A percentile compares a stretch with the other conserved stretches of the same genome.
These are phyloP conservation scores for Carollia perspicillata DNA, from an alignment of 2,113 vertebrate genomes.

Conservation along the genomic window DNA sequence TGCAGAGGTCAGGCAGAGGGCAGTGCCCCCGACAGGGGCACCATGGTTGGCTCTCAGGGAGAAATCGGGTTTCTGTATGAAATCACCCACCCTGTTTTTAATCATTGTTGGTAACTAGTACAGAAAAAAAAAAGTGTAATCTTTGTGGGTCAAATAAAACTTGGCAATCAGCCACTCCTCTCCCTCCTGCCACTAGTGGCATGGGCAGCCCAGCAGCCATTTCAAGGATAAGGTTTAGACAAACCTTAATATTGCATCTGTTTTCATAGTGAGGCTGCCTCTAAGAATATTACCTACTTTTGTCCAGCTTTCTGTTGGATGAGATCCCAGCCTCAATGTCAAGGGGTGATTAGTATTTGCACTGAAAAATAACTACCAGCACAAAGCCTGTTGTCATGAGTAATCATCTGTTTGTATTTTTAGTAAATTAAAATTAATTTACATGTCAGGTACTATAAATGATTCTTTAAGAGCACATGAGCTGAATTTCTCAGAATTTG, in stretches of 20 bases:
- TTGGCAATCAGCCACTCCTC: accelerated
- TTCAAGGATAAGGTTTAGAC: neutral
- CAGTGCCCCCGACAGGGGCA: neutral
- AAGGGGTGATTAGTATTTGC: too few species aligned
- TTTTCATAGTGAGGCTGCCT: neutral
- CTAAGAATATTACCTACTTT: neutral
- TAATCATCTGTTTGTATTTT: neutral
- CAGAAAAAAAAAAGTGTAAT: neutral
- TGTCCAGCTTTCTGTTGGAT: neutral
- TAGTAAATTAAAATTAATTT: neutral
- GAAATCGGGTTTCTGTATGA: neutral
- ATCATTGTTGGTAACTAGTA: neutral
- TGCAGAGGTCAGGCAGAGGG: neutral
- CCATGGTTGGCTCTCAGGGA: too few species aligned
- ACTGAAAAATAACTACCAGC: neutral
- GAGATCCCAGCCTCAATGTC: neutral
- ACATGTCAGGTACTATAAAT: neutral
- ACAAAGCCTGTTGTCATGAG: neutral
- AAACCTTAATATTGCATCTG: too few species aligned
- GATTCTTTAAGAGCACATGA: neutral
- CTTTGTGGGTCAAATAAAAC: neutral
- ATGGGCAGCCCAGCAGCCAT: too few species aligned
- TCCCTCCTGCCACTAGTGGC: too few species aligned
- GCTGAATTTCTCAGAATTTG: neutral
- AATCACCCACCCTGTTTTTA: neutral